phyloP scores from a whole-genome alignment of 2,113 vertebrate genomes.

The Podiceps cristatus region DNA sequence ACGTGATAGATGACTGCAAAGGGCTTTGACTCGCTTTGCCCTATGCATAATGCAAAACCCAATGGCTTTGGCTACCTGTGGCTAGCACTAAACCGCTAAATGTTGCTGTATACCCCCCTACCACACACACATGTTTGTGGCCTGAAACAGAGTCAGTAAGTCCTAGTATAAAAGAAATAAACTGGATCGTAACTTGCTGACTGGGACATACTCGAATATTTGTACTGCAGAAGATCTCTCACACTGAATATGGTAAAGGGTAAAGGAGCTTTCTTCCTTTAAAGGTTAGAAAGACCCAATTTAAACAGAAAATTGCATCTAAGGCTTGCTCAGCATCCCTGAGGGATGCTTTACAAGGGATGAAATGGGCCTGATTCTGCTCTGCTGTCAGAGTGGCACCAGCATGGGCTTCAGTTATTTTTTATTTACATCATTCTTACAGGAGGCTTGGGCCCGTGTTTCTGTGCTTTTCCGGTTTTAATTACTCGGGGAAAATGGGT shows the following conservation, averaged over 20 bases:
- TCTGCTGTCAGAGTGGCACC: background rate
- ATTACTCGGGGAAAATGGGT: background rate
- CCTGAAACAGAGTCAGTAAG: slow-evolving; percentile 15
- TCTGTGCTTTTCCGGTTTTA: background rate
- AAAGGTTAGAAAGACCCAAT: background rate
- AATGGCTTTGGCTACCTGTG: background rate
- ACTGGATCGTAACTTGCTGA: slow-evolving; percentile 13
- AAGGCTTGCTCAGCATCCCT: background rate
- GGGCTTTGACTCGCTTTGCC: background rate
- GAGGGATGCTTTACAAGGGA: background rate
- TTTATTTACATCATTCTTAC: background rate
- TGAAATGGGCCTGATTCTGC: background rate
- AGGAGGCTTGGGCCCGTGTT: background rate
- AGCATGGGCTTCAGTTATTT: background rate
- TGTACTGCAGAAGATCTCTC: background rate
- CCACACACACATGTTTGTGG: background rate
- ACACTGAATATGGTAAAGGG: background rate
- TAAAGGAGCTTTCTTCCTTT: background rate
- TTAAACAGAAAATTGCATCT: background rate
- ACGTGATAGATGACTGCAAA: background rate
- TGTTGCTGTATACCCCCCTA: background rate
- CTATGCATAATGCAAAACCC: background rate
- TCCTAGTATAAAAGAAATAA: slow-evolving; percentile 15
- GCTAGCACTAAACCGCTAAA: background rate
- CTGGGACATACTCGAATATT: slow-evolving; percentile 1